Evolutionary conservation across 2,888 invertebrate genomes (phyloP).

Genomic region (Quadroppia sp.): DNA sequence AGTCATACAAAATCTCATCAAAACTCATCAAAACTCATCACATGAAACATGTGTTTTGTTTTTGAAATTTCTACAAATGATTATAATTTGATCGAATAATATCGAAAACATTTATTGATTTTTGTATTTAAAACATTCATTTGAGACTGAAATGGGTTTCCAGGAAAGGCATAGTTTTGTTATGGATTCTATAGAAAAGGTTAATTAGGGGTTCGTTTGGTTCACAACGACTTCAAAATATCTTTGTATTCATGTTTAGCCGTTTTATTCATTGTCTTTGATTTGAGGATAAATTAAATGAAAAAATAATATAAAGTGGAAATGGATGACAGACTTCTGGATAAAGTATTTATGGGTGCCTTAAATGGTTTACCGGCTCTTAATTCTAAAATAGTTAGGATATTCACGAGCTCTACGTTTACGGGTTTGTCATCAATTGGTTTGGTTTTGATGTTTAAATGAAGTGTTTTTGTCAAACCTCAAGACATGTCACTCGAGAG

Average conservation of each 20-base stretch:
- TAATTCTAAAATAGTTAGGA: conserved; percentile 95
- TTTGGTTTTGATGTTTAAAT: background rate
- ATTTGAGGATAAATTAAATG: too few relatives aligned
- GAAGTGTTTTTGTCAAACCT: background rate
- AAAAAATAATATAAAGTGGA: too few relatives aligned
- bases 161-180: background rate
- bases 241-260: background rate
- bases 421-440: conserved; percentile 65
- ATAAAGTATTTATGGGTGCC: conserved; percentile 82
- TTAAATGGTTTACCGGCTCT: conserved; percentile 85
- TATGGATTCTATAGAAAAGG: background rate
- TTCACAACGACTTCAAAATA: background rate
- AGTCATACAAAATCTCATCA: too few relatives aligned
- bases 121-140: background rate
- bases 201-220: background rate
- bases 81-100: too few relatives aligned
- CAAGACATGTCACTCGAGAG: conserved; percentile 90
- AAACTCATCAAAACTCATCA: too few relatives aligned
- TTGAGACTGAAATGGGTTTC: background rate
- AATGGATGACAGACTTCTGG: conserved; percentile 87
- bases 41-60: too few relatives aligned
- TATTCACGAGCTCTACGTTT: conserved; percentile 97
- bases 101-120: background rate
- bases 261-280: too few relatives aligned
- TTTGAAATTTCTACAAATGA: too few relatives aligned